Evolutionary conservation across 1,140 invertebrate species (phyloP), one percentile per base, ranked within the genome.

Genomic region (Bilobella aurantiaca): DNA sequence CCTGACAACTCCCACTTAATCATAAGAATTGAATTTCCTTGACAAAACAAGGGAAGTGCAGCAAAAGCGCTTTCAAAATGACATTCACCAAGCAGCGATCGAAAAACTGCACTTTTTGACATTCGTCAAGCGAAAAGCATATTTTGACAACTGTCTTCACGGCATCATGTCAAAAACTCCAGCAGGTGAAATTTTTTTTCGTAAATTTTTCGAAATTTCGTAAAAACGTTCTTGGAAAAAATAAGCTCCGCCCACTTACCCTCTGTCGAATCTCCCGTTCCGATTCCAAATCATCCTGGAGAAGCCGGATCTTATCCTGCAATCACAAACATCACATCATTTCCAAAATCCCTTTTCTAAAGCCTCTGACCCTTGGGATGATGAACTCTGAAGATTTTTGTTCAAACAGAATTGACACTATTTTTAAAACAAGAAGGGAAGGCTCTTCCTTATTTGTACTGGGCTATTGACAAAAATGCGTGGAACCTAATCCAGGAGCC

Each of bases 291-390:
- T 96, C 93, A 85, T 96, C 93, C 76, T 94, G 90, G 75, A 97
- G 84, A 76, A 96, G 89, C 80, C 93, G 90, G 80, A 96, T 93
- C 84, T 96, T 96, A 82, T 96, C 93, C 93, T 96, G 84, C 78
- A 91, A 77, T 73, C 76, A 62, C 49, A 69, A 23, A 53, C n/a
- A n/a, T n/a, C n/a, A n/a, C n/a, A n/a, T 53, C 23, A 16, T 23
- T 23, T 23, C 14, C 25, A 53, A 16, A 23, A 5, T 53, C 23
- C 23, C 49, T 53, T 53, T 18, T 16, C 3, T 3, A 53, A 53
- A 42, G 37, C 8, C 8, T 42, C 8, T 12, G n/a, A 42, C 8
- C 37, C 37, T 42, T 8, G n/a, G 37, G n/a, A 42, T 12, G 8
- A 12, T n/a, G 8, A 8, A n/a, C 37, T 42, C 37, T 12, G 8